Evolutionary conservation across 1,140 invertebrate genomes (phyloP).

Genomic region (Drosophila hydei): DNA sequence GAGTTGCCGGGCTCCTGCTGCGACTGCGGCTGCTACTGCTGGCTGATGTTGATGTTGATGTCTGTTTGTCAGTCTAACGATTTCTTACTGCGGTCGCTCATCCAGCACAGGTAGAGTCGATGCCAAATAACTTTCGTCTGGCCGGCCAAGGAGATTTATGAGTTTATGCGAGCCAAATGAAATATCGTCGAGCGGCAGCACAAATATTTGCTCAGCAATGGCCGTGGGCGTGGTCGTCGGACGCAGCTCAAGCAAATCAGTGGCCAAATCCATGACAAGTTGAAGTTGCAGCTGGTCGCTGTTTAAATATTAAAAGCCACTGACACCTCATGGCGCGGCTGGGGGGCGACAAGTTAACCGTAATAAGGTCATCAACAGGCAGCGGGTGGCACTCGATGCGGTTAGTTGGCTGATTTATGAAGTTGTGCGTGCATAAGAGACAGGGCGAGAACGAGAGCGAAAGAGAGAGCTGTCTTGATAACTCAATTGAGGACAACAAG

Average conservation of each 20-base stretch:
- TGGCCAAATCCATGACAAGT: constrained; percentile 31
- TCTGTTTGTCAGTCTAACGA: constrained; percentile 80
- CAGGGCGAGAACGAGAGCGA: neutral
- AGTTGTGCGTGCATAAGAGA: constrained; percentile 45
- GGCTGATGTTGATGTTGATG: constrained; percentile 61
- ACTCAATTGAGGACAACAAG: constrained; percentile 74
- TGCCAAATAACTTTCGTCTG: constrained; percentile 23
- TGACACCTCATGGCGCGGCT: neutral
- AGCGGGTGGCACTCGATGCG: constrained; percentile 50
- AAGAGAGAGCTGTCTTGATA: constrained; percentile 52
- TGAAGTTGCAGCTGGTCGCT: constrained; percentile 33
- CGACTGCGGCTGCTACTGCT: constrained; percentile 21
- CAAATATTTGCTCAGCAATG: constrained; percentile 66
- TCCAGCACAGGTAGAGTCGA: constrained; percentile 44
- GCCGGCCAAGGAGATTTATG: constrained; percentile 62
- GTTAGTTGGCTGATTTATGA: constrained; percentile 74
- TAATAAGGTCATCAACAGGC: constrained; percentile 75
- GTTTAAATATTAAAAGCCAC: constrained; percentile 68
- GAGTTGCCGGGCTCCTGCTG: neutral
- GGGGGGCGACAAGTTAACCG: constrained; percentile 44
- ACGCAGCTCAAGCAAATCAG: constrained; percentile 56
- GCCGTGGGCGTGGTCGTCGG: neutral
- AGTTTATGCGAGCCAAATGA: constrained; percentile 67
- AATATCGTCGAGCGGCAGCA: constrained; percentile 67
- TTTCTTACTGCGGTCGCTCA: constrained; percentile 65